A percentile compares a stretch with the other conserved stretches of the same genome.
Conservation (phyloP, 2,797 vertebrate genomes). For the Crocodylus rhombifer region DNA sequence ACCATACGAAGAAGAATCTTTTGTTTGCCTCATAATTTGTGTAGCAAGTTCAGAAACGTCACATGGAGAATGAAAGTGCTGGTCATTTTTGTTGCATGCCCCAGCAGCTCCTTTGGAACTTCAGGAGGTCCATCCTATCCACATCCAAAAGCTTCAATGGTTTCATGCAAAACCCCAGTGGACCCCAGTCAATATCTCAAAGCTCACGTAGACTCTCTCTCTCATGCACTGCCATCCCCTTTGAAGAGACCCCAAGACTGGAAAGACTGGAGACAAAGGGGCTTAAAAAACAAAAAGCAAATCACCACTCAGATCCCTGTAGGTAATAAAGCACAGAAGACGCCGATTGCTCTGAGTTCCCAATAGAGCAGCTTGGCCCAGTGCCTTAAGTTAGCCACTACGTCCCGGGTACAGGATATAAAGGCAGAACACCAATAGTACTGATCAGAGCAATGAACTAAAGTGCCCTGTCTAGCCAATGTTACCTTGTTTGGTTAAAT, state of each 20-base stretch:
- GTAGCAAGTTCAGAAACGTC: not conserved
- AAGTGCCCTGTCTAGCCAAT: slow-evolving; percentile 1
- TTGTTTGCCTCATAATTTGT: not conserved
- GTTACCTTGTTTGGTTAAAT: slow-evolving; percentile 25
- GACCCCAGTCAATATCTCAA: not conserved
- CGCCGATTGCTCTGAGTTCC: not conserved
- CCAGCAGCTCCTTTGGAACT: not conserved
- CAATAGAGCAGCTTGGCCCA: not conserved
- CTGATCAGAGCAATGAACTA: accelerated
- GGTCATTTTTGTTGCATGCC: not conserved
- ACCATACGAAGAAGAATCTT: not conserved
- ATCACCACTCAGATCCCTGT: not conserved
- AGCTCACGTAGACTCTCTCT: not conserved
- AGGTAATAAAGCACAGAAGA: not conserved
- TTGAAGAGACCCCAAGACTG: not conserved
- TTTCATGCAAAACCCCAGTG: not conserved
- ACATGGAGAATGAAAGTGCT: not conserved
- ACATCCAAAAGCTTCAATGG: not conserved
- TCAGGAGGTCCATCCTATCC: not conserved
- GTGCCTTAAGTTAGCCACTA: not conserved
- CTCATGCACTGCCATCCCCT: not conserved
- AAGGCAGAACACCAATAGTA: not conserved
- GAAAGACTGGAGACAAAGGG: not conserved
- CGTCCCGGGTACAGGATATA: not conserved
- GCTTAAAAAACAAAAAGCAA: not conserved